Evolutionary conservation across 2,113 vertebrate genomes (phyloP).

Genomic region (Gobio gobio): DNA sequence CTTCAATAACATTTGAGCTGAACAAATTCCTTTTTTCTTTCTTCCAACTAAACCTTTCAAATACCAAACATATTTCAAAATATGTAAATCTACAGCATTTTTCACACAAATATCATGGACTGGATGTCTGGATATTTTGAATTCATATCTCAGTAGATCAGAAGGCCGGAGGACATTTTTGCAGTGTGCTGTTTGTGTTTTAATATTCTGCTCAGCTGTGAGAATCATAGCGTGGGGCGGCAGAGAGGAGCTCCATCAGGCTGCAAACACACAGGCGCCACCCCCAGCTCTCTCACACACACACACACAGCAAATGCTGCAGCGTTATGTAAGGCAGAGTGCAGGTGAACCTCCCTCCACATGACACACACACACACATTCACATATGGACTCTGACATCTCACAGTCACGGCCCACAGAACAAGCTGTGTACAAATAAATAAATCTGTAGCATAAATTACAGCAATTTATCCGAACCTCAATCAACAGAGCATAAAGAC

Average conservation of each 20-base stretch:
- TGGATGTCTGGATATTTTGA: conserved; percentile 39
- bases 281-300: conserved; percentile 5
- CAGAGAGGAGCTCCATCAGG: conserved; percentile 55
- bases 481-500: not conserved
- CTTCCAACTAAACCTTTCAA: not conserved
- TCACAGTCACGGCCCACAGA: conserved; percentile 17
- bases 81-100: not conserved
- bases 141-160: conserved; percentile 24
- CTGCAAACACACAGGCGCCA: conserved; percentile 1
- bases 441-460: conserved; percentile 17
- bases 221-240: conserved; percentile 66
- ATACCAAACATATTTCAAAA: not conserved
- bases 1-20: not conserved
- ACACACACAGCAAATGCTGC: conserved; percentile 45
- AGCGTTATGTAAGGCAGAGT: conserved; percentile 56
- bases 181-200: conserved; percentile 52
- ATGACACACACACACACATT: conserved; percentile 33
- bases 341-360: conserved; percentile 45
- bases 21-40: not conserved
- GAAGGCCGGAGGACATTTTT: conserved; percentile 10
- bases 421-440: conserved; percentile 10
- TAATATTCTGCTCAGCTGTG: conserved; percentile 75
- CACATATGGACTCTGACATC: conserved; percentile 21
- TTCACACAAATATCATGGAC: conserved; percentile 10
- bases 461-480: conserved; percentile 1